Conservation (phyloP, 2,888 invertebrate species). For the Pristionchus mayeri region DNA sequence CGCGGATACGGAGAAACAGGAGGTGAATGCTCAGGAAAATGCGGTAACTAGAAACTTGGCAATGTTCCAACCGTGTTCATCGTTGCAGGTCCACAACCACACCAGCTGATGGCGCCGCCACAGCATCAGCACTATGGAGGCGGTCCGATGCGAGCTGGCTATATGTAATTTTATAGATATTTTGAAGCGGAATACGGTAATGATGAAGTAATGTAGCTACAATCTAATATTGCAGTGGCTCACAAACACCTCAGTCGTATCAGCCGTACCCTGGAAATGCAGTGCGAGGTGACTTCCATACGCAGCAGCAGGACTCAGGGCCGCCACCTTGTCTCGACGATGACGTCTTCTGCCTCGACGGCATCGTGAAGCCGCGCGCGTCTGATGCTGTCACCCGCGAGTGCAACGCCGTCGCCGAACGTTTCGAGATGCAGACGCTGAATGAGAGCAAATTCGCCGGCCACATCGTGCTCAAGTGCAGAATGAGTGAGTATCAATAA, state of each 20-base stretch:
- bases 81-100: slow-evolving; percentile 42
- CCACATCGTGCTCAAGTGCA: slow-evolving; percentile 62
- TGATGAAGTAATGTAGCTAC: too few species aligned
- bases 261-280: too few species aligned
- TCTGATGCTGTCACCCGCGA: slow-evolving; percentile 62
- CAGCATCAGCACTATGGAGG: slow-evolving; percentile 49
- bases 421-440: slow-evolving; percentile 65
- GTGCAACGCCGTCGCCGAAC: slow-evolving; percentile 57
- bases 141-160: slow-evolving; percentile 47
- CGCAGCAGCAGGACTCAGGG: too few species aligned
- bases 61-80: too few species aligned
- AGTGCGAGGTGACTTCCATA: too few species aligned
- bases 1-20: not conserved
- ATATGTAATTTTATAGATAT: too few species aligned
- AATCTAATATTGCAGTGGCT: too few species aligned
- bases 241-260: too few species aligned
- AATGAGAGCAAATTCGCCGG: slow-evolving; percentile 58
- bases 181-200: too few species aligned
- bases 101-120: slow-evolving; percentile 36
- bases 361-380: slow-evolving; percentile 60
- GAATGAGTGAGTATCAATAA: slow-evolving; percentile 62
- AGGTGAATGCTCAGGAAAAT: too few species aligned
- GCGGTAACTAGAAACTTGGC: not conserved
- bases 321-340: too few species aligned
- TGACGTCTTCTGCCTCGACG: slow-evolving; percentile 58